Evolutionary conservation across 64 coral and sea anemone species (phyloP), one percentile per base, ranked within the genome.

Genomic region (Dendronephthya gigantea): DNA sequence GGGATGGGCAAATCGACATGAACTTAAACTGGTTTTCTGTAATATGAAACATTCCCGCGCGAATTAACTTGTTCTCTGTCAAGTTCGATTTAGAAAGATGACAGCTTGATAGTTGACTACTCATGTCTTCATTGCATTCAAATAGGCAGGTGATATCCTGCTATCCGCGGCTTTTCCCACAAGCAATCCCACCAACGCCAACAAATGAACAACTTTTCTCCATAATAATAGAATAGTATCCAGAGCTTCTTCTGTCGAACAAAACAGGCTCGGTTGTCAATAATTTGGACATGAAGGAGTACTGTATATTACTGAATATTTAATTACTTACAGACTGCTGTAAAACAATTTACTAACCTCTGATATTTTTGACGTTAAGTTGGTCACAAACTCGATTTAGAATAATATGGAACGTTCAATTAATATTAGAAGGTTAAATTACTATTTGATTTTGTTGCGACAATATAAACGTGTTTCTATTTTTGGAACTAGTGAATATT

Each of bases 281-380:
- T 4, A 45, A 11, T 45, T 6, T 45, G 41, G 41, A 11, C 41
- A 45, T 45, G 41, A 6, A 45, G 41, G 4, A 4, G 41, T 45
- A 4, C 11, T 45, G 14, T 82, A 82, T 31, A 16, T 82, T 31
- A 82, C 39, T 82, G 35, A 5, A 82, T 31, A 82, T 31, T 31
- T 82, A 31, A 82, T 82, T 16, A 31, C 75, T 31, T 82, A 31
- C 23, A 82, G 39, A 82, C 4, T 58, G 45, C 39, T 45, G 47
- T 39, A 83, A 45, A 4, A 83, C 11, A 83, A 45, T 83, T n/a
- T 83, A 83, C 82, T 83, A 83, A 39, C 82, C 82, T 83, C 82
- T 4, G 11, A 45, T 45, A 6, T 45, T 11, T 45, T 11, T 11
- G 41, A 45, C 41, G 41, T 45, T 11, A 11, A 45, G 41, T 6